A percentile compares a stretch with the other conserved stretches of the same genome.
Conservation (phyloP, 2,113 vertebrate genomes). For the Ahaetulla prasina region DNA sequence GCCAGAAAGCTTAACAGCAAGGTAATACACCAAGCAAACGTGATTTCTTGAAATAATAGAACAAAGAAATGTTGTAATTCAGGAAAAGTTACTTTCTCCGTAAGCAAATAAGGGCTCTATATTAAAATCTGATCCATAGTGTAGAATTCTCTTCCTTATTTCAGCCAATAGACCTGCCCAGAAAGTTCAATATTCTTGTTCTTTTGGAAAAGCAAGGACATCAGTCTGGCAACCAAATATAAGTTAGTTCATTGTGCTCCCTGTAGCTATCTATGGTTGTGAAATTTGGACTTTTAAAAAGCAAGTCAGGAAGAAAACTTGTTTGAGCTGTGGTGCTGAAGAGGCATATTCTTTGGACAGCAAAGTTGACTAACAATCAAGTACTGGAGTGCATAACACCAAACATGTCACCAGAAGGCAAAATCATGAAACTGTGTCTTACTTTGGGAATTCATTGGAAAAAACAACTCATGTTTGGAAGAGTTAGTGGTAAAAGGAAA, state of each 20-base stretch:
- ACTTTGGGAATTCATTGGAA: neutral
- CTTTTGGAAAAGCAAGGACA: neutral
- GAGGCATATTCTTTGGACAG: neutral
- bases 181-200: neutral
- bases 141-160: neutral
- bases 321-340: neutral
- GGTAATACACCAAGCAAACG: neutral
- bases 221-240: neutral
- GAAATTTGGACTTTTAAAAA: neutral
- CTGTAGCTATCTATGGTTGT: neutral
- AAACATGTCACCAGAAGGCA: neutral
- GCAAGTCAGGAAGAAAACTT: neutral
- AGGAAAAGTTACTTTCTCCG: neutral
- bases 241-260: neutral
- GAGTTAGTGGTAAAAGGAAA: neutral
- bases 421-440: neutral
- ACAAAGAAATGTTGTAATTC: neutral
- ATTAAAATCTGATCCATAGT: neutral
- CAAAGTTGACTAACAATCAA: neutral
- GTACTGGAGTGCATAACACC: neutral
- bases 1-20: neutral
- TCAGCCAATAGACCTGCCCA: neutral
- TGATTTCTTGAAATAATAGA: neutral
- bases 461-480: neutral
- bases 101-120: neutral